phyloP scores from a whole-genome alignment of 2,113 vertebrate genomes.

The Phocoena sinus region DNA sequence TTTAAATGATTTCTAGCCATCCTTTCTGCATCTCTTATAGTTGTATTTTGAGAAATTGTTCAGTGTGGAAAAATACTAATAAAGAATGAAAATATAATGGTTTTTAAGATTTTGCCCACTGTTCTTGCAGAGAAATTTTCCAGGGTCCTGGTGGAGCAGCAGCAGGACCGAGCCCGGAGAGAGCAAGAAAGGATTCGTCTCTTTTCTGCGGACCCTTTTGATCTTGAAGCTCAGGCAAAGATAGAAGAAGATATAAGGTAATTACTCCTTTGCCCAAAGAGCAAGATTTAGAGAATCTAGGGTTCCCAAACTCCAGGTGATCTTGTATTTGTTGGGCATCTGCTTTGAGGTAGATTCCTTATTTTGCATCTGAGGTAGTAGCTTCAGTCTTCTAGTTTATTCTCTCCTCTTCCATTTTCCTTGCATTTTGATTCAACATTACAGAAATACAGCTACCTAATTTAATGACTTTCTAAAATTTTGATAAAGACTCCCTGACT shows the following conservation, averaged over 20 bases:
- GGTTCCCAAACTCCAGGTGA: not conserved
- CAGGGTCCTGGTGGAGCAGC: slow-evolving; percentile 94
- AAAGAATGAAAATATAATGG: not conserved
- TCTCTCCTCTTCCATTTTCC: not conserved
- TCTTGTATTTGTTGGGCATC: not conserved
- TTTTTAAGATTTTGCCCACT: slow-evolving; percentile 11
- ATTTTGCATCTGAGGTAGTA: not conserved
- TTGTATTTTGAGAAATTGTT: slow-evolving; percentile 5
- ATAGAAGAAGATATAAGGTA: slow-evolving; percentile 99
- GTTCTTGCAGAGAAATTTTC: slow-evolving; percentile 90
- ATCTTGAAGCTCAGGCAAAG: slow-evolving; percentile 98
- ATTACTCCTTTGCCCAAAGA: not conserved
- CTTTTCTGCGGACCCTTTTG: slow-evolving; percentile 96
- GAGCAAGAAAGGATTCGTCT: slow-evolving; percentile 97
- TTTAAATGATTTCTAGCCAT: not conserved
- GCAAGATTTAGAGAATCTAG: not conserved
- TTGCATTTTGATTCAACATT: not conserved
- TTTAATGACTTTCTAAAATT: not conserved
- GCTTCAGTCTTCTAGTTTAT: not conserved
- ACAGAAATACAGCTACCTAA: not conserved
- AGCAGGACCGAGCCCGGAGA: slow-evolving; percentile 93
- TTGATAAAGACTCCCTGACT: not conserved
- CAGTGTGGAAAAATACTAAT: not conserved
- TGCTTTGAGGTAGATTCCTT: not conserved
- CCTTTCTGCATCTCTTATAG: not conserved